Conservation (phyloP, 1,140 invertebrate species). For the Uloborus diversus region DNA sequence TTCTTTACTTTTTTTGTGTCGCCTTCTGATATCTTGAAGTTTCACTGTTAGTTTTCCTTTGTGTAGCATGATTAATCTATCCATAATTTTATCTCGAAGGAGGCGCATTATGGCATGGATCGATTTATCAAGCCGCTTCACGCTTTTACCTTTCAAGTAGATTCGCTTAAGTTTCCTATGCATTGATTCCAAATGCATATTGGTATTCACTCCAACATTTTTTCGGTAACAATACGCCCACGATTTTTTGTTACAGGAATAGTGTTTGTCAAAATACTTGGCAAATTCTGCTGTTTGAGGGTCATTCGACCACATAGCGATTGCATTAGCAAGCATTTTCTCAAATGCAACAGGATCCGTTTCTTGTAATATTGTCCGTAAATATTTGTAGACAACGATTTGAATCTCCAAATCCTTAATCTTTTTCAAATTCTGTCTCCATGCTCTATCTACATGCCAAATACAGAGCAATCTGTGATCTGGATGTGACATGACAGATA, state of each 20-base stretch:
- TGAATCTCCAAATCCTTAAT: too few species aligned
- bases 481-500: too few species aligned
- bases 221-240: conserved; percentile 30
- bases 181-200: conserved; percentile 28
- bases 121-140: conserved; percentile 20
- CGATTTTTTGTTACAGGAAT: not conserved
- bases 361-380: not conserved
- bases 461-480: too few species aligned
- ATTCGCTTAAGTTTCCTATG: conserved; percentile 25
- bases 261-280: not conserved
- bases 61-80: conserved; percentile 65
- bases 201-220: conserved; percentile 30
- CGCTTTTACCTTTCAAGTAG: conserved; percentile 37
- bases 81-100: conserved; percentile 70
- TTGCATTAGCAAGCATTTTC: not conserved
- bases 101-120: conserved; percentile 62
- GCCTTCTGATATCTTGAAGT: conserved; percentile 76
- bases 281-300: not conserved
- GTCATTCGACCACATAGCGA: not conserved
- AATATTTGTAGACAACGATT: not conserved
- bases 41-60: conserved; percentile 69
- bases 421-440: too few species aligned
- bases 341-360: not conserved
- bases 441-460: too few species aligned
- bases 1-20: conserved; percentile 16